Evolutionary conservation across 2,797 vertebrate genomes (phyloP), one percentile per base, ranked within the genome.

Genomic region (Pangasius larnaudii): DNA sequence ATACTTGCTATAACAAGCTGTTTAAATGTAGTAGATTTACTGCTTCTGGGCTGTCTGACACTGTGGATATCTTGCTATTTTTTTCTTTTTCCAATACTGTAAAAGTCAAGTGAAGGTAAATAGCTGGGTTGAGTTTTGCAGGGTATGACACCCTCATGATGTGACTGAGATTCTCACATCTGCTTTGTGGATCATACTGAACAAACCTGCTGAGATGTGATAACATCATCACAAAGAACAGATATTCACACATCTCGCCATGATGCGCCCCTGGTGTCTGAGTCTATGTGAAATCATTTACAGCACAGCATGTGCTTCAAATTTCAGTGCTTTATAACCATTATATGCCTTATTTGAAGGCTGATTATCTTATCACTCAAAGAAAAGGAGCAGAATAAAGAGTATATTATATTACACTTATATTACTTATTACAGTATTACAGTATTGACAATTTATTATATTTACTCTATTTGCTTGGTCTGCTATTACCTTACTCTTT

Each of bases 251-350:
- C 42, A 5, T 71, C 58, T 85, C 18, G 33, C 13, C 39, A 16
- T 56, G 53, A 56, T 18, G 53, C 53, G 0, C 0, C 51, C 53
- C 53, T 0, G 16, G 16, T 56, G 53, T 18, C 53, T 56, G 53
- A 33, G 46, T 69, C 85, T 63, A 78, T 39, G 65, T 86, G 42
- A 67, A 79, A 30, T 36, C 74, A 67, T 83, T 89, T 85, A 71
- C 56, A 74, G 77, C 61, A 63, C 86, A 85, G 67, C 85, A n/a
- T 89, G 82, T 7, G 36, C 85, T 82, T 75, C 39, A 67, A 24
- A 82, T 71, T n/a, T 4, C 22, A 19, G 30, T 53, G 5, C 1
- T 51, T 84, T 58, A 61, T 53, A 81, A 77, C 56, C 65, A n/a
- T 22, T 84, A n/a, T 59, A 72, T 65, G 59, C 13, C 59, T 65